Percentiles rank a stretch among this genome's conserved stretches.
These are phyloP conservation scores for Amphimedon queenslandica DNA, from an alignment of 37 sponge, comb jelly and placozoan genomes.

Conservation along the genomic window DNA sequence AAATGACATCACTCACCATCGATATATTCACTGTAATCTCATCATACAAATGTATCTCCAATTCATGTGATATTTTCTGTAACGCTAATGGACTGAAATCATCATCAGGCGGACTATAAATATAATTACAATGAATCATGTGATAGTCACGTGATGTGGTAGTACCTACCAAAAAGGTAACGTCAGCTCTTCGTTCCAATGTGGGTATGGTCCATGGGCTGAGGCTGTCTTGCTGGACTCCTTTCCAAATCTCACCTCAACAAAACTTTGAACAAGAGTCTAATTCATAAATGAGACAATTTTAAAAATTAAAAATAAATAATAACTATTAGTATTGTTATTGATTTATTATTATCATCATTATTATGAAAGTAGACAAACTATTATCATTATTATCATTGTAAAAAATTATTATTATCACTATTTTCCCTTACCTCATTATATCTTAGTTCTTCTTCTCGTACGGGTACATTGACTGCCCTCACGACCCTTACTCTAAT, in stretches of 20 bases:
- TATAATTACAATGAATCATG: neutral
- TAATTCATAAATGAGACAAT: no score
- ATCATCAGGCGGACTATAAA: slow-evolving; percentile 62
- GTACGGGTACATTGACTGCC: slow-evolving; percentile 70
- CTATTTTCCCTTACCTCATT: no score
- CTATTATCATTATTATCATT: no score
- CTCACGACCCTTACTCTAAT: slow-evolving; percentile 61
- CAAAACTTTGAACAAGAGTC: slow-evolving; percentile 44
- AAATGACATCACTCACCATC: neutral
- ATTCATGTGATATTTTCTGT: slow-evolving; percentile 43
- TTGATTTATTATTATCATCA: no score
- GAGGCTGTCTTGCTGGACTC: slow-evolving; percentile 49
- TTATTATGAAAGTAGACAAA: no score
- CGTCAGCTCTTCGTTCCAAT: slow-evolving; percentile 91
- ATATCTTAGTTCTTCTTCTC: slow-evolving; percentile 1
- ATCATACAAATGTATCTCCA: slow-evolving; percentile 86
- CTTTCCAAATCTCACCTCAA: slow-evolving; percentile 82
- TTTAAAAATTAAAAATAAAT: no score
- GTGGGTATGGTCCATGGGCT: slow-evolving; percentile 84
- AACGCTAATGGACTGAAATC: slow-evolving; percentile 71
- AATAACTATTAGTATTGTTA: no score
- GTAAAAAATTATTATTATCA: no score
- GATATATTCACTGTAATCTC: slow-evolving; percentile 77
- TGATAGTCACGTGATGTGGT: neutral
- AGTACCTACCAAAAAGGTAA: slow-evolving; percentile 53